Base-by-base conservation (phyloP, 2,113 vertebrate species). In the Rousettus leschenaultii region DNA sequence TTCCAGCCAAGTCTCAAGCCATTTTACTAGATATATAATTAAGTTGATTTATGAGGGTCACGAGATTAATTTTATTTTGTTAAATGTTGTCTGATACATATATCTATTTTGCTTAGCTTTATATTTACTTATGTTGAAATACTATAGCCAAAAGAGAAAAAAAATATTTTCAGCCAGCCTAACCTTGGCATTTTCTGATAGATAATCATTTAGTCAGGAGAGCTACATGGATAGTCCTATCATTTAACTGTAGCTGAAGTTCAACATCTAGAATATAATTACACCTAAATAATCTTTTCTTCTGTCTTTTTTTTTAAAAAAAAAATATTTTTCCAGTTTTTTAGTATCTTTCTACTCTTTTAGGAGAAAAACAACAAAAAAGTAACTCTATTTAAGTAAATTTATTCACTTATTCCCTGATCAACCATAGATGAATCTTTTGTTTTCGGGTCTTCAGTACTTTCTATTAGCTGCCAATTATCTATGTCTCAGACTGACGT, bases 381-480 rank as follows among this genome's bases (percentile, higher is more conserved):
- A 16, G 26, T 71, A 57, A 45, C 24, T 89, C 13, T 82, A 35
- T 74, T 66, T 95, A 89, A 83, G n/a, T 84, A 92, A 92, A 71
- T 95, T 19, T 85, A 86, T 89, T 91, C 33, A 86, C 74, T 92
- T 83, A 94, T 86, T 93, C 86, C 77, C 55, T 73, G 16, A 95
- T 91, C 33, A 85, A 79, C 40, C 43, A 74, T 75, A 91, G 45
- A 77, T 45, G 35, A 86, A 77, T 87, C 86, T 96, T 97, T 96
- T 97, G 89, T 97, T 97, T 97, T 96, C 5, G 7, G 53, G 86
- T 95, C 55, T 90, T 78, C 13, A 63, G 48, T 83, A 84, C 93
- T 94, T 97, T 96, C 96, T 96, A 66, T 96, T 94, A 96, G 96
- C 93, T 97, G 97, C 96, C 97, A 97, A 96, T 98, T 98, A 96